phyloP scores from a whole-genome alignment of 2,888 invertebrate species.

The Calameuta filiformis region DNA sequence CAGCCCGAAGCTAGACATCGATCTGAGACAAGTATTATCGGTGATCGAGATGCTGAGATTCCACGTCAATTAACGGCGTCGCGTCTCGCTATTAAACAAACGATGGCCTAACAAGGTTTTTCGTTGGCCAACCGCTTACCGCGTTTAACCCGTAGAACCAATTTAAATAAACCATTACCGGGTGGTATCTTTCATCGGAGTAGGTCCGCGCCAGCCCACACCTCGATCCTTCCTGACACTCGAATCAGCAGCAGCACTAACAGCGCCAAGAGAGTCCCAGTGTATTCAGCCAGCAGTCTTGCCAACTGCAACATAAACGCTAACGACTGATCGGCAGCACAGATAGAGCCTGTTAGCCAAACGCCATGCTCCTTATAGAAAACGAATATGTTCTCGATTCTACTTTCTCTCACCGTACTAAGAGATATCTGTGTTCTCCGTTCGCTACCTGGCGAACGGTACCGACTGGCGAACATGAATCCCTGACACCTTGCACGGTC shows the following conservation, averaged over 20 bases:
- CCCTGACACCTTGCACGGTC: background rate
- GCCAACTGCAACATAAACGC: slow-evolving; percentile 46
- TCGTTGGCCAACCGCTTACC: slow-evolving; percentile 26
- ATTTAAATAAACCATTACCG: slow-evolving; percentile 57
- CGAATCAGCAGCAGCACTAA: slow-evolving; percentile 28
- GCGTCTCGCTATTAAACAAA: slow-evolving; percentile 41
- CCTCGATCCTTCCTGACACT: slow-evolving; percentile 48
- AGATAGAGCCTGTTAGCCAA: slow-evolving; percentile 55
- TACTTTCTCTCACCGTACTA: slow-evolving; percentile 19
- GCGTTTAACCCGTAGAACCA: slow-evolving; percentile 33
- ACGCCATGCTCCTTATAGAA: slow-evolving; percentile 51
- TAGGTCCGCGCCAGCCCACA: slow-evolving; percentile 34
- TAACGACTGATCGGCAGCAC: slow-evolving; percentile 52
- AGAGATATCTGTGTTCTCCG: slow-evolving; percentile 44
- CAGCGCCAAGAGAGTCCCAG: slow-evolving; percentile 26
- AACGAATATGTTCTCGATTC: slow-evolving; percentile 51
- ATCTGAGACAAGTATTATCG: slow-evolving; percentile 22
- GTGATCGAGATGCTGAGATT: slow-evolving; percentile 32
- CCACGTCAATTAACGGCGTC: slow-evolving; percentile 41
- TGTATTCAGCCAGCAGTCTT: slow-evolving; percentile 24
- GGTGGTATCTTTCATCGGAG: slow-evolving; percentile 51
- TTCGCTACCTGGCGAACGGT: background rate
- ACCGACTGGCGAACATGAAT: background rate
- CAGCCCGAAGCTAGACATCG: background rate
- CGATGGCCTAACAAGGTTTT: slow-evolving; percentile 44